Percentiles rank a stretch among this genome's conserved stretches.
These are phyloP conservation scores for Podiceps cristatus DNA, from an alignment of 2,113 vertebrate species.

Conservation along the genomic window DNA sequence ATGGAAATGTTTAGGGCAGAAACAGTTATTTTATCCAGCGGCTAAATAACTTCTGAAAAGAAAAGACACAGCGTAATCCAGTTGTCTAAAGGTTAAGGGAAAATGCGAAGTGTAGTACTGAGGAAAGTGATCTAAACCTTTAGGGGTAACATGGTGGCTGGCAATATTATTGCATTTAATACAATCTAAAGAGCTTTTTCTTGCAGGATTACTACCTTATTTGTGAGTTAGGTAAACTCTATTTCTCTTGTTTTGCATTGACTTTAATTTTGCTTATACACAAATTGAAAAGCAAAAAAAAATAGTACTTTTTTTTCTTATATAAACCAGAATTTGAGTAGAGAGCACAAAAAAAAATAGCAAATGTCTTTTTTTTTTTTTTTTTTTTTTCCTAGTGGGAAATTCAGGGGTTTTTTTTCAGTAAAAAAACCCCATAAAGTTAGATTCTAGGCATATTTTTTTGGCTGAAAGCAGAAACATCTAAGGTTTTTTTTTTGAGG, in stretches of 20 bases:
- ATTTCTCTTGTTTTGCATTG: neutral
- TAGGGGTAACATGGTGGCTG: neutral
- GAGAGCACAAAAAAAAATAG: neutral
- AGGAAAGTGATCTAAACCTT: neutral
- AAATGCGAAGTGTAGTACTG: neutral
- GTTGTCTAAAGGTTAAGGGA: neutral
- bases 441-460: neutral
- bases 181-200: neutral
- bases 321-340: neutral
- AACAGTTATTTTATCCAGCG: neutral
- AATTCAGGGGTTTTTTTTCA: neutral
- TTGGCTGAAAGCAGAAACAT: neutral
- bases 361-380: neutral
- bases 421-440: neutral
- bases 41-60: neutral
- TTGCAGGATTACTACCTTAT: neutral
- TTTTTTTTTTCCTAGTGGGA: neutral
- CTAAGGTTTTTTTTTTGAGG: neutral
- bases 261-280: neutral
- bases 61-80: neutral
- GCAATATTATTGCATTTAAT: neutral
- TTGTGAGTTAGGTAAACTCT: neutral
- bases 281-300: neutral
- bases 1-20: neutral
- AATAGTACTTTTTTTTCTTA: neutral